A percentile compares a stretch with the other conserved stretches of the same genome.
phyloP scores from a whole-genome alignment of 2,797 vertebrate species.

The Spizella passerina region DNA sequence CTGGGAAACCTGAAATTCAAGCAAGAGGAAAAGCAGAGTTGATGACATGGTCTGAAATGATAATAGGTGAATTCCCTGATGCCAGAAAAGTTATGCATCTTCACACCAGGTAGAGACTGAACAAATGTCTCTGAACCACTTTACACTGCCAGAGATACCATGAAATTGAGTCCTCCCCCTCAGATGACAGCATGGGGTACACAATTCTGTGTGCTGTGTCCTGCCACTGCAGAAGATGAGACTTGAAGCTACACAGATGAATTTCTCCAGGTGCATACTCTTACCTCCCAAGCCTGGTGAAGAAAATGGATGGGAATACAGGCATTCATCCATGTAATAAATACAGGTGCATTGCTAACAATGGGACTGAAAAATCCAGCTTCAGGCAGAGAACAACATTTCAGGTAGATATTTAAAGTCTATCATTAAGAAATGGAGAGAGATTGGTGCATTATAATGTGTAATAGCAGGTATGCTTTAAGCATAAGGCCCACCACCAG shows the following conservation, averaged over 20 bases:
- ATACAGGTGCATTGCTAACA: background rate
- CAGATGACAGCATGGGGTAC: background rate
- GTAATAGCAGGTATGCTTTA: background rate
- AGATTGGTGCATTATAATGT: background rate
- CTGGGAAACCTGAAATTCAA: background rate
- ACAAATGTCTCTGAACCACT: accelerated
- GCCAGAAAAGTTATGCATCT: background rate
- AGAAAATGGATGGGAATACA: background rate
- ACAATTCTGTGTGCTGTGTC: background rate
- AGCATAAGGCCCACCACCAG: background rate
- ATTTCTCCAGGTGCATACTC: background rate
- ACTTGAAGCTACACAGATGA: background rate
- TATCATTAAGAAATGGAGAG: background rate
- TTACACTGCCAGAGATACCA: background rate
- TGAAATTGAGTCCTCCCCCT: background rate
- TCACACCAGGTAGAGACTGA: background rate
- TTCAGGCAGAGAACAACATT: background rate
- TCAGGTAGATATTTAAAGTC: background rate
- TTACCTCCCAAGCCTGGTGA: background rate
- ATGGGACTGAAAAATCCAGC: background rate
- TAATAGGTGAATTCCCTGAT: background rate
- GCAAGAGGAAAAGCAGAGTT: background rate
- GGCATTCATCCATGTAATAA: background rate
- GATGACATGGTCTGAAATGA: background rate
- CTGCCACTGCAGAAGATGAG: background rate